Evolutionary conservation across 2,113 vertebrate genomes (phyloP), one percentile per base, ranked within the genome.

Genomic region (Leucoraja erinaceus): DNA sequence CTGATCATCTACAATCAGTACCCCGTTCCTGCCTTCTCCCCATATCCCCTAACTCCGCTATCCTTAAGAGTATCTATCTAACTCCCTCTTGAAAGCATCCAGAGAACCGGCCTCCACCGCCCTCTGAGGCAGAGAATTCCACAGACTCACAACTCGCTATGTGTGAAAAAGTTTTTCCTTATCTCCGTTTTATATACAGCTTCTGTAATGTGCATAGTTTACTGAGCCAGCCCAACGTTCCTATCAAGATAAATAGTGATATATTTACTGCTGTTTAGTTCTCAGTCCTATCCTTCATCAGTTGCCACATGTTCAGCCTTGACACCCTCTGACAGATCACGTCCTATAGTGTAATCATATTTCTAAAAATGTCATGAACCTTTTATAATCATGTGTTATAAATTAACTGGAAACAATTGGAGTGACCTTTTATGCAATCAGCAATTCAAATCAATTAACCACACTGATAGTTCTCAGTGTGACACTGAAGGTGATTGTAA

Each of bases 401-500:
- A 68, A 68, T 68, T 90, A 31, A 90, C 6, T 18, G 68, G 86
- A 31, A 90, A 68, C 11, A 90, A 90, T 70, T 38, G 31, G 5
- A 70, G 8, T 68, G 86, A 68, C 31, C 31, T 33, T 84, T 90
- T 70, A 10, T 90, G 31, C 66, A 70, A 9, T 33, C 5, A 90
- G 18, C 63, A 90, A 90, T 38, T 70, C 63, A 90, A 70, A 22
- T 90, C 31, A 90, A 70, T 90, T 90, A 33, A 90, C 66, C 63
- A 38, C 28, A 31, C 84, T 83, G 79, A 59, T 56, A 56, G 54
- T 83, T 83, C 47, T 83, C 79, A 56, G 22, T 25, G 47, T 25
- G 78, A 81, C 20, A 22, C 38, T 86, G 83, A 22, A 61, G 63
- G 18, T 66, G 14, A 90, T 70, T 68, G 22, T 70, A 90, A 38